These are phyloP conservation scores for Cephus spinipes DNA, from an alignment of 2,888 invertebrate species.

Conservation along the genomic window DNA sequence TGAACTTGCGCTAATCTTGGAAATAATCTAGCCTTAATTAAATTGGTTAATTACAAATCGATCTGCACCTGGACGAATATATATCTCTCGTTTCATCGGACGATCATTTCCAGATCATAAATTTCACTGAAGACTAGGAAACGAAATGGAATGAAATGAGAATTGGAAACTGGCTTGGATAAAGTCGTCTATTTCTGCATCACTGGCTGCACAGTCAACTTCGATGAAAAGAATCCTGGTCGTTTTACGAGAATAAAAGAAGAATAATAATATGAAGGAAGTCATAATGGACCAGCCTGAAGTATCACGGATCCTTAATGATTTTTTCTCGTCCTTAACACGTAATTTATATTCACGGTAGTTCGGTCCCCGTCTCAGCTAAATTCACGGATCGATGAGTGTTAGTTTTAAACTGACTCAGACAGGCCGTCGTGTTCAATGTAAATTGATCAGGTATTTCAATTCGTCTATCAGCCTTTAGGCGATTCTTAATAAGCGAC, in stretches of 20 bases:
- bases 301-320: background rate
- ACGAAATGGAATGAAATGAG: background rate
- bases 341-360: background rate
- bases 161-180: background rate
- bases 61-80: background rate
- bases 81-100: background rate
- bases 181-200: background rate
- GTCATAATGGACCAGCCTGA: background rate
- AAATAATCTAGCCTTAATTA: background rate
- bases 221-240: background rate
- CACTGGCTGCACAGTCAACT: background rate
- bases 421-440: background rate
- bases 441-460: background rate
- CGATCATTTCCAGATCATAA: background rate
- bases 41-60: background rate
- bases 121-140: background rate
- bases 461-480: background rate
- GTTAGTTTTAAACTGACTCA: background rate
- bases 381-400: background rate
- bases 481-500: background rate
- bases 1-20: background rate
- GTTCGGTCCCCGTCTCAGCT: background rate
- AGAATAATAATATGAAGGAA: background rate
- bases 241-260: background rate
- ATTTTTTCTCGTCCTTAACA: background rate